Base-by-base conservation (phyloP, 2,888 invertebrate genomes). In the Panopea generosa region DNA sequence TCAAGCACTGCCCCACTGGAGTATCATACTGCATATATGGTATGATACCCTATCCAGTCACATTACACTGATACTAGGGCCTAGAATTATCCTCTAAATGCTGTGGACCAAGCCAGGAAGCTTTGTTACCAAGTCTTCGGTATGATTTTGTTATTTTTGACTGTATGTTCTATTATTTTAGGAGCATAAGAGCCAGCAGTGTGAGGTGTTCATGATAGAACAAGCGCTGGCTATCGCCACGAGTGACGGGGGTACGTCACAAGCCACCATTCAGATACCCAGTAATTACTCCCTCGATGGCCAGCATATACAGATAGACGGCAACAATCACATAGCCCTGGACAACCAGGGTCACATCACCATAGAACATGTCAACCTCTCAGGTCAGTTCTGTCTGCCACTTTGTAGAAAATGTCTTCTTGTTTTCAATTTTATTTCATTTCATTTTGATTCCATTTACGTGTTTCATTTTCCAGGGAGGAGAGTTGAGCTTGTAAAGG, bases 161-260 rank as follows among this genome's bases (percentile, higher is more conserved):
- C n/a, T n/a, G n/a, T n/a, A n/a, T 9, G 45, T 45, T 16, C 16
- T 45, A 9, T 45, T 45, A 6, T 55, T 71, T 7, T 84, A 91
- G 89, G 91, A 91, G 49, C 90, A 90, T 67, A 87, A 85, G 69
- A 82, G 82, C 57, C 85, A 86, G 27, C 86, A 85, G 55, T 92
- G 92, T 79, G 90, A 89, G 57, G 81, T 88, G 63, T 83, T 87
- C 69, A 88, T 89, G 86, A 87, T 90, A 29, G 91, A 91, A 66
- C 90, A 90, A 67, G 89, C 90, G 0, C 69, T 90, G 40, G 84
- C 89, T 18, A 89, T 90, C 29, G 87, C 87, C 7, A 88, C 88
- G 2, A 86, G 86, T 22, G 80, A 78, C 20, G 89, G 88, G 4
- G 84, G 85, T 20, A 87, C 86, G 3, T 88, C 87, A 27, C 87